Base-by-base conservation (phyloP, 2,113 vertebrate genomes). In the Pseudopipra pipra region DNA sequence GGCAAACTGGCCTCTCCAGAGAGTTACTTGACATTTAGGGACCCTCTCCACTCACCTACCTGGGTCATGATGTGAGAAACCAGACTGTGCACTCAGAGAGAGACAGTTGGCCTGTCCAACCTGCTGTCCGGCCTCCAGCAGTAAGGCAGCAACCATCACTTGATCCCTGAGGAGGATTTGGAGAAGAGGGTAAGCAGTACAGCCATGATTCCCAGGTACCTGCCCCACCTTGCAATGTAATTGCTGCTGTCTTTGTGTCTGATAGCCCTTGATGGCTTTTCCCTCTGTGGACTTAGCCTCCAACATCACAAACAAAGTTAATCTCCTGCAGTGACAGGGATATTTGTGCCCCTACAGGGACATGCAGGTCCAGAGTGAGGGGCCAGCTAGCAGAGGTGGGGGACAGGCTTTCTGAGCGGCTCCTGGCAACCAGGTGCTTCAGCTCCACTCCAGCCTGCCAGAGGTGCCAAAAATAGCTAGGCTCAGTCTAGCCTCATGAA, bases 371-470 rank as follows among this genome's bases (percentile, higher is more conserved):
- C 41, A 21, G 44, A 65, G 31, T 0, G 0, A 93, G 74, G 37
- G 82, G 75, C 61, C 19, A 43, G 54, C 19, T 17, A 0, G 44
- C 83, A 81, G 76, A 21, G 8, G 51, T 1, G 15, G 81, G 39
- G 44, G 51, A 80, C 55, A 83, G 20, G 25, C 23, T 89, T 80
- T 67, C 68, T 13, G 15, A 47, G 31, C 1, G 6, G 61, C 37
- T 77, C 68, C 51, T 73, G 47, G 39, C 54, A 90, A 31, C 94
- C 94, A 87, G 80, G 94, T 95, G 91, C 89, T 75, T 95, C 76
- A 1, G 80, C 93, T 92, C 86, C 65, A 22, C 76, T 95, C 89
- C 91, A 95, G 76, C 61, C 84, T 82, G 66, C 55, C 80, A 81
- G 76, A 89, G 80, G 70, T 93, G 86, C 27, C 0, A 31, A 96